phyloP scores from a whole-genome alignment of 1,140 invertebrate species.

The Drosophila arawakana region DNA sequence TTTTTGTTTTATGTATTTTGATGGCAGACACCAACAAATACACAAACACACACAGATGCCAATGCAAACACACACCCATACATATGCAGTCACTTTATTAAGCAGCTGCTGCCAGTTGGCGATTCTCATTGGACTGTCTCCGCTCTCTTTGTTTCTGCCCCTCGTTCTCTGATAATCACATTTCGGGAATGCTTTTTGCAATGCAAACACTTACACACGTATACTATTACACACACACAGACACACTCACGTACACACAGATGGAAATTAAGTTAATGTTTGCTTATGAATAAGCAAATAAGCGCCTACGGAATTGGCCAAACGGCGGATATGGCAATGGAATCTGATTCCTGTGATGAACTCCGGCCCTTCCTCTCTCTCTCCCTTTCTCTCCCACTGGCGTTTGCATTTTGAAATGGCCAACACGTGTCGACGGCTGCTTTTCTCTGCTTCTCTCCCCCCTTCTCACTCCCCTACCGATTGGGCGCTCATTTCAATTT shows the following conservation, averaged over 20 bases:
- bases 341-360: conserved; percentile 58
- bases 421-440: conserved; percentile 66
- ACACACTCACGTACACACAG: conserved; percentile 20
- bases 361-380: conserved; percentile 27
- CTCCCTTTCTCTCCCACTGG: conserved; percentile 25
- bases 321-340: conserved; percentile 16
- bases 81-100: conserved; percentile 53
- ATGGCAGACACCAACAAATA: conserved; percentile 13
- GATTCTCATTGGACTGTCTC: not conserved
- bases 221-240: not conserved
- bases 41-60: not conserved
- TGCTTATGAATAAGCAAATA: conserved; percentile 84
- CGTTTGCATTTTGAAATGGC: conserved; percentile 82
- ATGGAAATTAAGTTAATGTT: conserved; percentile 84
- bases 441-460: conserved; percentile 1
- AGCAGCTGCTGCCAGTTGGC: conserved; percentile 65
- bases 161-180: conserved; percentile 72
- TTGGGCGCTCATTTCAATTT: conserved; percentile 72
- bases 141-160: conserved; percentile 6
- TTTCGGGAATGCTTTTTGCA: conserved; percentile 73
- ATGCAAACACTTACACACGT: conserved; percentile 16
- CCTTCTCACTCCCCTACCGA: not conserved
- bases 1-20: conserved; percentile 54
- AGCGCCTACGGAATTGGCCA: conserved; percentile 64
- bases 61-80: not conserved